These are phyloP conservation scores for Andricus curvator DNA, from an alignment of 2,888 invertebrate genomes.

Conservation along the genomic window DNA sequence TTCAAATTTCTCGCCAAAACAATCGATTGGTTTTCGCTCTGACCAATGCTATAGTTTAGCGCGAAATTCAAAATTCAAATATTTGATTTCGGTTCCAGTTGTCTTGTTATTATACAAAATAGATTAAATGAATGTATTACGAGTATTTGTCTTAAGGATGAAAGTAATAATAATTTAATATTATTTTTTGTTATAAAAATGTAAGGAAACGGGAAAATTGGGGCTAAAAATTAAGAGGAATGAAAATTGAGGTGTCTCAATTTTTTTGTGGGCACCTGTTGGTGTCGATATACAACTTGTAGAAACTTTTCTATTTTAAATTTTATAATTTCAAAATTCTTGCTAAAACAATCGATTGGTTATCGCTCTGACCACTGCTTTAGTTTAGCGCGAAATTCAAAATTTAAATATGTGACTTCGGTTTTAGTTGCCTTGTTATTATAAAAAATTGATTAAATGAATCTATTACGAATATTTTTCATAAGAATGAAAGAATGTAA, in stretches of 20 bases:
- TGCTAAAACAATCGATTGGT: too few species aligned
- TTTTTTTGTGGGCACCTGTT: conserved; percentile 54
- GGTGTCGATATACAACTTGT: conserved; percentile 46
- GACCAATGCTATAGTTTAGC: too few species aligned
- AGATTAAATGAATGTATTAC: too few species aligned
- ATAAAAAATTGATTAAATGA: too few species aligned
- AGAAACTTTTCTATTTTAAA: conserved; percentile 34
- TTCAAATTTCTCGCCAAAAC: neutral
- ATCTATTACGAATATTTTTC: neutral
- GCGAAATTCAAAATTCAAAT: neutral
- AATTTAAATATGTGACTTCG: too few species aligned
- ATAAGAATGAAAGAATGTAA: neutral
- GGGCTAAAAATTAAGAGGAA: neutral
- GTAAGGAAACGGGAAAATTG: neutral
- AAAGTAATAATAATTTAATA: too few species aligned
- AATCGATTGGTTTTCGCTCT: neutral
- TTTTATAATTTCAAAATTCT: too few species aligned
- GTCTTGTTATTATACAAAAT: neutral
- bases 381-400: too few species aligned
- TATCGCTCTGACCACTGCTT: too few species aligned
- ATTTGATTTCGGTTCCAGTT: neutral
- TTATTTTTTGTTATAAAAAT: too few species aligned
- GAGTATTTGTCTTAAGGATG: too few species aligned
- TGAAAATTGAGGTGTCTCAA: conserved; percentile 4
- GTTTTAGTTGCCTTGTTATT: too few species aligned